These are phyloP conservation scores for Sylvia atricapilla DNA, from an alignment of 2,113 vertebrate species.

Conservation along the genomic window DNA sequence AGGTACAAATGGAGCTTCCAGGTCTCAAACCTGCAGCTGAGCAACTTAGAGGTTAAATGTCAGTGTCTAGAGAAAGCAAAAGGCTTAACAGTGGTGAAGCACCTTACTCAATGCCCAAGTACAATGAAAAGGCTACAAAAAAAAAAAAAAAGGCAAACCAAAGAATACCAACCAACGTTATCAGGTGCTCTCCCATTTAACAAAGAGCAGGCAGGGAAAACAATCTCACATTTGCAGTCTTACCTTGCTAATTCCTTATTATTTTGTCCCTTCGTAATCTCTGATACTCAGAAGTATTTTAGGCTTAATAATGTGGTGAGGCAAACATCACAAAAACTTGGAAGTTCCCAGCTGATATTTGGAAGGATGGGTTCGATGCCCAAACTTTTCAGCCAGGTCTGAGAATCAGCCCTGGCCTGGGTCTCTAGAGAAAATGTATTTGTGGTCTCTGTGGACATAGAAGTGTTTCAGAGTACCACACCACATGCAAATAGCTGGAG, in stretches of 20 bases:
- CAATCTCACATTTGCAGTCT: background rate
- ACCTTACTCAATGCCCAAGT: background rate
- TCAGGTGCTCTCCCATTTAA: background rate
- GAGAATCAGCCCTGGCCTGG: background rate
- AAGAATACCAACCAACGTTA: background rate
- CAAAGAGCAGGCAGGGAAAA: background rate
- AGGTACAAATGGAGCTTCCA: background rate
- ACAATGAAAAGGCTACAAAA: background rate
- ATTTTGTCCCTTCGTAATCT: background rate
- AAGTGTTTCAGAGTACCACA: rapidly evolving
- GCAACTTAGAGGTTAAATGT: background rate
- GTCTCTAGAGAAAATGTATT: background rate
- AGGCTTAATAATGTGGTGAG: background rate
- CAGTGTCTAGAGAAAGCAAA: background rate
- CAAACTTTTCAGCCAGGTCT: background rate
- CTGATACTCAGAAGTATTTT: background rate
- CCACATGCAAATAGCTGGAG: background rate
- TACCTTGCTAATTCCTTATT: background rate
- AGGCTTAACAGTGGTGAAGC: background rate
- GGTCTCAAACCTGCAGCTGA: background rate
- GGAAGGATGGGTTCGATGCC: background rate
- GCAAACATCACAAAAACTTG: background rate
- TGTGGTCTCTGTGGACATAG: background rate
- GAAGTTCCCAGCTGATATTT: background rate
- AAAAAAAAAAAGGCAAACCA: background rate